Evolutionary conservation across 1,140 invertebrate genomes (phyloP).

Genomic region (Drosophila subobscura): DNA sequence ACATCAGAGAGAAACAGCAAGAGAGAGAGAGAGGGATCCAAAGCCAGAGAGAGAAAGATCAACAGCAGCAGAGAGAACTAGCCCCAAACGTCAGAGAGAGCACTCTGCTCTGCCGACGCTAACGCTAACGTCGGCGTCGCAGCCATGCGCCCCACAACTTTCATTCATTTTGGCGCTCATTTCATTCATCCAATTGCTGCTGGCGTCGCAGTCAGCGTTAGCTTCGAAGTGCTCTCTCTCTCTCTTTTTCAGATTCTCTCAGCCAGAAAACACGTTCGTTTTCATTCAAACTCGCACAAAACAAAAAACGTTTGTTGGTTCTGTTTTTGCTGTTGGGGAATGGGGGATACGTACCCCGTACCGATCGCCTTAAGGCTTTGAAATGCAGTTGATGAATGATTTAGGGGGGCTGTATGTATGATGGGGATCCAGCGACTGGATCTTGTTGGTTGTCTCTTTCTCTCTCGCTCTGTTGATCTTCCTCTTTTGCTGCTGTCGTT

Average conservation of each 20-base stretch:
- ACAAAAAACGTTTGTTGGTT: conserved; percentile 49
- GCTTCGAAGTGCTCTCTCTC: conserved; percentile 16
- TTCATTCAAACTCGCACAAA: conserved; percentile 71
- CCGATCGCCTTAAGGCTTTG: conserved; percentile 64
- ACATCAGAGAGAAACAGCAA: background rate
- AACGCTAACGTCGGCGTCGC: conserved; percentile 5
- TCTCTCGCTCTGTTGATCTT: conserved; percentile 15
- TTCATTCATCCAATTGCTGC: conserved; percentile 56
- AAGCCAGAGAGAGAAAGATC: conserved; percentile 30
- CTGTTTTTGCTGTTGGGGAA: conserved; percentile 12
- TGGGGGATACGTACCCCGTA: background rate
- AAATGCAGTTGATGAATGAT: conserved; percentile 80
- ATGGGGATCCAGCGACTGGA: conserved; percentile 48
- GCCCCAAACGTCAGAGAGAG: conserved; percentile 3
- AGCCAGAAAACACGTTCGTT: conserved; percentile 74
- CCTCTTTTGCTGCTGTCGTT: conserved; percentile 42
- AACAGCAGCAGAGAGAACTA: background rate
- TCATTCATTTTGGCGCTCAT: conserved; percentile 73
- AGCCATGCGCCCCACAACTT: conserved; percentile 54
- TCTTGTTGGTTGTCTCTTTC: conserved; percentile 39
- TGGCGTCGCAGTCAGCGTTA: conserved; percentile 24
- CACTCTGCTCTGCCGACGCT: conserved; percentile 1
- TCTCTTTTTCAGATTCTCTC: conserved; percentile 26
- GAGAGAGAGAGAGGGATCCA: background rate
- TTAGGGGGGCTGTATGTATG: conserved; percentile 39